phyloP scores from a whole-genome alignment of 2,113 vertebrate genomes.

The Tilapia sparmanii region DNA sequence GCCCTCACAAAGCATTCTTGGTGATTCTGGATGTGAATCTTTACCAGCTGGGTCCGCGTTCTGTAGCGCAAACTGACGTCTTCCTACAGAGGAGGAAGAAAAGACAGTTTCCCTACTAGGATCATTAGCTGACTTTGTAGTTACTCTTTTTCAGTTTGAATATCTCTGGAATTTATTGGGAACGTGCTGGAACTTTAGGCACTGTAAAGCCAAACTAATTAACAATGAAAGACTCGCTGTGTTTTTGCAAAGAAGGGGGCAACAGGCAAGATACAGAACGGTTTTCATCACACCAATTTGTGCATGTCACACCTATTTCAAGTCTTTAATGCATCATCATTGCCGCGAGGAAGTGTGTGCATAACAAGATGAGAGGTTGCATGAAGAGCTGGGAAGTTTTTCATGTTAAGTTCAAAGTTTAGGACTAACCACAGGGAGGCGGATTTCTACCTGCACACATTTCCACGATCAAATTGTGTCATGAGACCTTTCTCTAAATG shows the following conservation, averaged over 20 bases:
- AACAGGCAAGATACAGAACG: conserved; percentile 10
- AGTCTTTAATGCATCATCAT: conserved; percentile 49
- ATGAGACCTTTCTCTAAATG: conserved; percentile 58
- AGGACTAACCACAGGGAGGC: conserved; percentile 35
- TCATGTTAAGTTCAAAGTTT: conserved; percentile 64
- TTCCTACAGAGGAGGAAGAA: not conserved
- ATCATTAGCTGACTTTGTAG: not conserved
- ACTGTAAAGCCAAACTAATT: conserved; percentile 20
- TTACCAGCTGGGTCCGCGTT: not conserved
- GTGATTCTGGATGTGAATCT: not conserved
- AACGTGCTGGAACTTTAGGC: not conserved
- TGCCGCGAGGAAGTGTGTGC: conserved; percentile 20
- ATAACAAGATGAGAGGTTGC: conserved; percentile 43
- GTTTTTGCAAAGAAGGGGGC: conserved; percentile 6
- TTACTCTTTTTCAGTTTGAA: not conserved
- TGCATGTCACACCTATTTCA: conserved; percentile 37
- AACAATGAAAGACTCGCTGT: conserved; percentile 3
- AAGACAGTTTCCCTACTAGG: not conserved
- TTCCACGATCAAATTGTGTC: conserved; percentile 53
- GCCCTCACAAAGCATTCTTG: not conserved
- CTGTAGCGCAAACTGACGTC: not conserved
- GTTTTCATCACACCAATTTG: conserved; percentile 47
- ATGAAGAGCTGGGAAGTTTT: conserved; percentile 44
- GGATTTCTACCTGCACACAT: conserved; percentile 54
- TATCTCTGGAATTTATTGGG: not conserved